phyloP scores from a whole-genome alignment of 2,797 vertebrate species.

The Echeneis naucrates region DNA sequence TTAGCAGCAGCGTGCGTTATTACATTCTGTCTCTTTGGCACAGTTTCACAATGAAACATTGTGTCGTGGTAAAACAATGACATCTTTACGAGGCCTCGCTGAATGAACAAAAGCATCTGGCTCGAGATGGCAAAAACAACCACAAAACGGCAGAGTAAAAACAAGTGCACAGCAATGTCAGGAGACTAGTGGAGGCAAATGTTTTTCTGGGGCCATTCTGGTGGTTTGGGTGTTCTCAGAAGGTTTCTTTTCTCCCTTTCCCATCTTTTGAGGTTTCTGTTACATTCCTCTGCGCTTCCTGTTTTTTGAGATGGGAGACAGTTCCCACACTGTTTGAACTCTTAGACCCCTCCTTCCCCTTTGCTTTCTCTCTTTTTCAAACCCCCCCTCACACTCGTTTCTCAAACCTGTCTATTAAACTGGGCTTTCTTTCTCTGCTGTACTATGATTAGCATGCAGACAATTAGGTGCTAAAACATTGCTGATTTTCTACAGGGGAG shows the following conservation, averaged over 20 bases:
- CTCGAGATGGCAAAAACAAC: conserved; percentile 73
- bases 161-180: conserved; percentile 63
- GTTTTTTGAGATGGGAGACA: conserved; percentile 74
- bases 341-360: conserved; percentile 55
- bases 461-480: neutral
- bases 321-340: conserved; percentile 80
- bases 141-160: conserved; percentile 61
- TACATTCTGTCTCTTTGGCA: conserved; percentile 54
- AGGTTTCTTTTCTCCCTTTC: conserved; percentile 62
- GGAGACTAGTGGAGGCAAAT: conserved; percentile 36
- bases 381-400: conserved; percentile 29
- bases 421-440: conserved; percentile 22
- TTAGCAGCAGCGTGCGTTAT: conserved; percentile 46
- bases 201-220: conserved; percentile 64
- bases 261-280: conserved; percentile 75
- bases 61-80: conserved; percentile 77
- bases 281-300: conserved; percentile 75
- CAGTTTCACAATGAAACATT: conserved; percentile 77
- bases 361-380: conserved; percentile 37
- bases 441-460: conserved; percentile 10
- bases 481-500: too few species aligned
- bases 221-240: conserved; percentile 66
- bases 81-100: conserved; percentile 76
- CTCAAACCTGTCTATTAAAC: conserved; percentile 38
- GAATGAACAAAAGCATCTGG: conserved; percentile 82